phyloP scores from a whole-genome alignment of 2,888 invertebrate species.

The Drosophila macrospina region DNA sequence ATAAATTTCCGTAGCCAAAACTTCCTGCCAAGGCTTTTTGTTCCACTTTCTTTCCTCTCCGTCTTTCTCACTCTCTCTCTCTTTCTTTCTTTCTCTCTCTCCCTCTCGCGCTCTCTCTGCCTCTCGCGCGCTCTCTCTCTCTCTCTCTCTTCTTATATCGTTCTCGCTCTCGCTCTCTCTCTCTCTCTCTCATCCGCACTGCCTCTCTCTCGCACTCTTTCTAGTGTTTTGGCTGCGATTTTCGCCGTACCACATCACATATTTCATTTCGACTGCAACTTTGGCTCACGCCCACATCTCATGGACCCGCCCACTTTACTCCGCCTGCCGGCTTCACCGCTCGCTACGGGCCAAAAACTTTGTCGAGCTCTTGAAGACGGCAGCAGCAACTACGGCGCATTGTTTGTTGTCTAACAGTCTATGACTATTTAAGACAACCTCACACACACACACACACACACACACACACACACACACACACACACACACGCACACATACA shows the following conservation, averaged over 20 bases:
- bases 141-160: not conserved
- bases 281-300: constrained; percentile 72
- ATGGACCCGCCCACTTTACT: constrained; percentile 28
- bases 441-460: constrained; percentile 23
- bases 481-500: constrained; percentile 10
- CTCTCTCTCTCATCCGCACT: not conserved
- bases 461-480: constrained; percentile 21
- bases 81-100: not conserved
- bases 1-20: constrained; percentile 80
- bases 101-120: not conserved
- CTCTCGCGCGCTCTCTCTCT: not conserved
- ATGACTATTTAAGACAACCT: constrained; percentile 73
- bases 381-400: constrained; percentile 50
- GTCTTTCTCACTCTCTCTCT: not conserved
- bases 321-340: not conserved
- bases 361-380: constrained; percentile 47
- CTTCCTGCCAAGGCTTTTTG: constrained; percentile 75
- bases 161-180: not conserved
- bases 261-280: constrained; percentile 79
- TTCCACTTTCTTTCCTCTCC: constrained; percentile 20
- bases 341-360: constrained; percentile 58
- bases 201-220: not conserved
- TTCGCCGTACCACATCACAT: constrained; percentile 74
- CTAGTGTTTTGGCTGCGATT: constrained; percentile 60
- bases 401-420: constrained; percentile 79